Base-by-base conservation (phyloP, 2,797 vertebrate species). In the Varecia variegata region DNA sequence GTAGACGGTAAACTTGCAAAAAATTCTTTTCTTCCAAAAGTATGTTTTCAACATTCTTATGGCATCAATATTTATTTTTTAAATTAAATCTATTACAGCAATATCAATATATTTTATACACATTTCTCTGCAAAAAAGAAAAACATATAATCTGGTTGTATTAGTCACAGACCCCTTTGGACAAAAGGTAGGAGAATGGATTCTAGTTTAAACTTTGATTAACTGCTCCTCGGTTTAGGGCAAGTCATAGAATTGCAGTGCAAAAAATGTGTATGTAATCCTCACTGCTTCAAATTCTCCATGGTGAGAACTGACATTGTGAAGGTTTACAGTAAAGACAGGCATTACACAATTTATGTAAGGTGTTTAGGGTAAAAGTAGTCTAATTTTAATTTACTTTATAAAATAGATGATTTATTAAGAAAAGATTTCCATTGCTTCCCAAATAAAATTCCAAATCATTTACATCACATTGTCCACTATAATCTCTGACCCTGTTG, bases 381-480 rank as follows among this genome's bases (percentile, higher is more conserved):
- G 23, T 54, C 70, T 68, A 27, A 50, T 73, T 94, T 95, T 82
- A 85, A 83, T 80, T 87, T 91, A 38, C 5, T 80, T 89, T 95
- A 54, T 56, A 77, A 56, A 90, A n/a, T 40, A 56, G 35, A 71
- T 58, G 35, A 52, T 73, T 74, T 67, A 5, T 56, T 93, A 52
- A 74, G 25, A 40, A 60, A 97, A 60, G 21, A 80, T 67, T 83
- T 83, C 27, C 8, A n/a, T 32, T 81, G 45, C 14, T 5, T 89
- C 71, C 58, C 54, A 52, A 68, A 52, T 67, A 71, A 40, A 25
- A 80, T 58, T n/a, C 35, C 18, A 25, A 45, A 17, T 74, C 25
- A 77, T 62, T 86, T 47, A 12, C 1, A 13, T 82, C 15, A 14
- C 0, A 65, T 54, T 40, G 3, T 71, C 14, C 32, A 15, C 54